Base-by-base conservation (phyloP, 92 coral and sea anemone species). In the Epizoanthus ramosus region DNA sequence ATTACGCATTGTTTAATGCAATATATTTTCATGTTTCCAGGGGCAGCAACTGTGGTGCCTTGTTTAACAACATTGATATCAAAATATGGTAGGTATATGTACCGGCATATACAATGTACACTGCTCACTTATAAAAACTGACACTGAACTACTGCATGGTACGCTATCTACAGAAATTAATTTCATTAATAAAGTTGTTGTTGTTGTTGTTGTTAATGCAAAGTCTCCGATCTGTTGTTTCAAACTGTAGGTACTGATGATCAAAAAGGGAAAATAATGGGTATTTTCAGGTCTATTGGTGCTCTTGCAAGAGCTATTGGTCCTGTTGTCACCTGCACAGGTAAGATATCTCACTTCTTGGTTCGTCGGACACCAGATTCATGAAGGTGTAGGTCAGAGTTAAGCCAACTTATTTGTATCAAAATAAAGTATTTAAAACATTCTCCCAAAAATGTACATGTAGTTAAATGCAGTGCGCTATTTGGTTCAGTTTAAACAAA, bases 181-280 rank as follows among this genome's bases (percentile, higher is more conserved):
- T 28, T 28, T 28, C 31, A 28, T 28, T 28, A 28, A 28, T 28
- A 28, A 28, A 28, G 31, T 28, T 28, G 31, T 37, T 37, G 43
- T 37, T 37, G 43, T 37, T 28, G 31, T 37, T 37, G 43, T 37
- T 37, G 43, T 37, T 37, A 28, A 28, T 28, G 31, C 31, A 28
- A 28, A 28, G 2, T 28, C 31, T 28, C 31, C 31, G 2, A 8
- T 22, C 45, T 37, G 8, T 4, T 59, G 18, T 17, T n/a, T 54
- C 19, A 1, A 18, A 22, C 71, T 24, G 13, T 75, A 93, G 97
- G 97, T n/a, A 87, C 85, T 19, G 83, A 87, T 47, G 94, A 93
- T 52, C 99, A 97, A 80, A 97, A 97, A 68, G 99, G 99, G 35
- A 97, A 92, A 79, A 75, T 97, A 16, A 94, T 94, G 99, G 99